Evolutionary conservation across 2,113 vertebrate genomes (phyloP).

Genomic region (Ochotona princeps): DNA sequence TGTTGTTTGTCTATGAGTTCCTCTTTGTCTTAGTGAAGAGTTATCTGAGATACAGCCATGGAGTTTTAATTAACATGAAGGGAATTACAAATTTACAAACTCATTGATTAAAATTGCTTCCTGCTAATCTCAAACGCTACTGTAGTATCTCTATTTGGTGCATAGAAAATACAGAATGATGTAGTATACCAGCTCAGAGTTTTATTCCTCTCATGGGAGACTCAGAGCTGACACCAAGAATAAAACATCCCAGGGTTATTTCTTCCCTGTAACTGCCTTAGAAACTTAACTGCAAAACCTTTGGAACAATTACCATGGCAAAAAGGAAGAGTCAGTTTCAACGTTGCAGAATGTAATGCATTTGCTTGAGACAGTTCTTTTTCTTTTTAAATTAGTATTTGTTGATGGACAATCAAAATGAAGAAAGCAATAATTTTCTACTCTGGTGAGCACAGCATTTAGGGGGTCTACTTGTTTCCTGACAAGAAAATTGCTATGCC

Average conservation of each 20-base stretch:
- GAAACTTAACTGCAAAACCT: background rate
- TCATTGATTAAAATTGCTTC: background rate
- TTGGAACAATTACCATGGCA: background rate
- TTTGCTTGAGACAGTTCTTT: background rate
- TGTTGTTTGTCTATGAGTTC: background rate
- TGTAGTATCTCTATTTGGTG: background rate
- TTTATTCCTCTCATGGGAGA: background rate
- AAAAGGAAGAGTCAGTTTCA: constrained; percentile 16
- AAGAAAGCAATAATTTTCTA: constrained; percentile 68
- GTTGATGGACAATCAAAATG: constrained; percentile 42
- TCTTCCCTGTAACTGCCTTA: background rate
- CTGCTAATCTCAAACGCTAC: background rate
- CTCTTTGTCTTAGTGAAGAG: background rate
- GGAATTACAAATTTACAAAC: background rate
- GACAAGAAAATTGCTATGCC: constrained; percentile 75
- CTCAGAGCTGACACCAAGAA: background rate
- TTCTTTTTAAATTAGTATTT: constrained; percentile 47
- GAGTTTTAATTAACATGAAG: background rate
- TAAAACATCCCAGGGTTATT: background rate
- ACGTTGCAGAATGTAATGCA: background rate
- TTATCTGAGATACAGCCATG: background rate
- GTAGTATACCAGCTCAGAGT: background rate
- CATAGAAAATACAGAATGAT: background rate
- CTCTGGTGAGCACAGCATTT: constrained; percentile 42
- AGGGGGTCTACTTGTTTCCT: constrained; percentile 41